Evolutionary conservation across 2,797 vertebrate genomes (phyloP).

Genomic region (Podargus strigoides): DNA sequence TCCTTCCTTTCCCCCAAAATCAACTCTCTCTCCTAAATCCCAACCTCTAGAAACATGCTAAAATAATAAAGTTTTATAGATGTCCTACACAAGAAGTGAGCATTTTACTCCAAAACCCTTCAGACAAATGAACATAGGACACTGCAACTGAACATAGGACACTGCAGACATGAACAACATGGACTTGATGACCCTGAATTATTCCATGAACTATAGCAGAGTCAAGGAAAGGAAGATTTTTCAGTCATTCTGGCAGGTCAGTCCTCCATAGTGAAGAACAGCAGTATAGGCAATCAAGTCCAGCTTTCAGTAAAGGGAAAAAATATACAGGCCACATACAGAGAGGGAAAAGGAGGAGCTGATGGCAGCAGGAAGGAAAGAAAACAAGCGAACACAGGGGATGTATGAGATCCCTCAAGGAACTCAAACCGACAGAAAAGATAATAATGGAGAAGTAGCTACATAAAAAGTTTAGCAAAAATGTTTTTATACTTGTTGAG

Average conservation of each 20-base stretch:
- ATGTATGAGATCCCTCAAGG: not conserved
- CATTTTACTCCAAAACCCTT: not conserved
- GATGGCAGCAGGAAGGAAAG: not conserved
- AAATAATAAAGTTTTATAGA: not conserved
- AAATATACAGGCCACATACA: not conserved
- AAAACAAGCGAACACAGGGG: accelerated
- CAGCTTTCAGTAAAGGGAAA: not conserved
- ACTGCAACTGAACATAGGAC: not conserved
- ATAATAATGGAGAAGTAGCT: not conserved
- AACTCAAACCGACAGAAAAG: not conserved
- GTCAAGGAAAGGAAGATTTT: not conserved
- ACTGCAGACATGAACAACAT: not conserved
- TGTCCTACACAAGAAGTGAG: not conserved
- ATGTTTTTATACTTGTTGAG: not conserved
- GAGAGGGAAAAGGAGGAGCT: not conserved
- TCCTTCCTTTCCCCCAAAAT: not conserved
- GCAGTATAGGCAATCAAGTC: not conserved
- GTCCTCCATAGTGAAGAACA: not conserved
- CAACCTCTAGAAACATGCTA: not conserved
- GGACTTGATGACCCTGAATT: too few relatives aligned
- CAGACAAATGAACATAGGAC: not conserved
- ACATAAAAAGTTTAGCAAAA: not conserved
- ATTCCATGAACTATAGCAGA: too few relatives aligned
- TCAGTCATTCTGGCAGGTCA: not conserved
- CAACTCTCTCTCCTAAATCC: not conserved